Evolutionary conservation across 2,113 vertebrate genomes (phyloP), one percentile per base, ranked within the genome.

Genomic region (Nipponia nippon): DNA sequence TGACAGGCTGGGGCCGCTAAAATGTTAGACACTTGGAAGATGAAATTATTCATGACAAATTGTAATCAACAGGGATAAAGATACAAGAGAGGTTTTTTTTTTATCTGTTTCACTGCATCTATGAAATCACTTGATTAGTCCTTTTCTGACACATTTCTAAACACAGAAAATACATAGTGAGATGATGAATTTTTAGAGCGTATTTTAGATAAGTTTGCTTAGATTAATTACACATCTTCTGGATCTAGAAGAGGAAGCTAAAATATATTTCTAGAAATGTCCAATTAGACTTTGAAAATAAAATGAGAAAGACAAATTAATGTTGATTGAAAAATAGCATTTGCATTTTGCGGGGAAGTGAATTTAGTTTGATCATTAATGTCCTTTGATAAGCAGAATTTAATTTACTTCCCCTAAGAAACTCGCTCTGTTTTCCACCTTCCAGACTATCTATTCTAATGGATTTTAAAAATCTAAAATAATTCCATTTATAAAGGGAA

Each of bases 251-350:
- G 55, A 62, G 32, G 52, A 65, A 95, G 56, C 81, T 91, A 78
- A 83, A 83, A 90, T 92, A 52, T 25, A 92, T 95, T 84, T 65
- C 75, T 89, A 91, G 83, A 91, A 90, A 80, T 79, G 56, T 70
- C 21, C 73, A 84, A 42, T 94, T 94, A 83, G 71, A 71, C 89
- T 92, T 92, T 69, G 91, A 80, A 94, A 95, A 73, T 90, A 65
- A 93, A 95, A 91, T 36, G 44, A 69, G n/a, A 71, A 75, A 46
- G 90, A 71, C 8, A 90, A 90, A 77, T 92, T 90, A 93, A 82
- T 52, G 25, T 49, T 61, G 55, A 81, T 75, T 72, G 69, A 61
- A 90, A 92, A 96, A 36, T 36, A 88, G 11, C 55, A 55, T 67
- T 78, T 89, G 44, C 62, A 83, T 93, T 92, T 91, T 86, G 10